phyloP scores from a whole-genome alignment of 2,797 vertebrate genomes.

The Echeneis naucrates region DNA sequence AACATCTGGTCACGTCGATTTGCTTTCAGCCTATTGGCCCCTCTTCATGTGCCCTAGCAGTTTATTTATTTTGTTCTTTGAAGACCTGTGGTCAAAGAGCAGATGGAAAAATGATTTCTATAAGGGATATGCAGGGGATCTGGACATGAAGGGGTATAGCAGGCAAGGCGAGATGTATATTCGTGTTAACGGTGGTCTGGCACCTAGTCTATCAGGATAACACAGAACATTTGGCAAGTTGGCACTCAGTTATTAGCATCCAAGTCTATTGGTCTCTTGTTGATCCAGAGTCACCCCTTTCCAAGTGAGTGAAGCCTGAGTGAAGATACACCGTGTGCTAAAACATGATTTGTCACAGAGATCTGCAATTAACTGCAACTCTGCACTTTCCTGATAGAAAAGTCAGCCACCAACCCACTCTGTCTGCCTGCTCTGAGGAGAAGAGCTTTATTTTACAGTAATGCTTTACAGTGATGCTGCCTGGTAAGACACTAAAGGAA shows the following conservation, averaged over 20 bases:
- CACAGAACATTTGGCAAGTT: constrained; percentile 59
- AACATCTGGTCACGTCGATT: constrained; percentile 85
- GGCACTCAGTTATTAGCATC: constrained; percentile 37
- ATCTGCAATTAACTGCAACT: constrained; percentile 60
- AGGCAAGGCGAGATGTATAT: constrained; percentile 63
- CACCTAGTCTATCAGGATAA: constrained; percentile 63
- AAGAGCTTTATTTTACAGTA: constrained; percentile 53
- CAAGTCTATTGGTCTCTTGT: constrained; percentile 36
- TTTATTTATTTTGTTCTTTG: constrained; percentile 86
- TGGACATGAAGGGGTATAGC: constrained; percentile 64
- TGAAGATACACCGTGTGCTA: constrained; percentile 49
- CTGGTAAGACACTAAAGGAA: constrained; percentile 73
- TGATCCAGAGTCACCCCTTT: constrained; percentile 60
- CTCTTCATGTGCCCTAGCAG: constrained; percentile 76
- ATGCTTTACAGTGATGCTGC: constrained; percentile 63
- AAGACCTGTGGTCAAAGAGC: constrained; percentile 80
- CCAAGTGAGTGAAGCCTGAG: constrained; percentile 25
- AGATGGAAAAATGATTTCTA: constrained; percentile 80
- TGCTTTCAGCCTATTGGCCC: constrained; percentile 76
- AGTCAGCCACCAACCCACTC: constrained; percentile 54
- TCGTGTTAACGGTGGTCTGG: constrained; percentile 76
- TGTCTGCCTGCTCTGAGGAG: constrained; percentile 63
- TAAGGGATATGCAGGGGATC: constrained; percentile 66
- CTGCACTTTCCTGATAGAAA: constrained; percentile 71
- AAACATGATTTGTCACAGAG: constrained; percentile 56